Evolutionary conservation across 1,140 invertebrate genomes (phyloP).

Genomic region (Trichoplusia ni): DNA sequence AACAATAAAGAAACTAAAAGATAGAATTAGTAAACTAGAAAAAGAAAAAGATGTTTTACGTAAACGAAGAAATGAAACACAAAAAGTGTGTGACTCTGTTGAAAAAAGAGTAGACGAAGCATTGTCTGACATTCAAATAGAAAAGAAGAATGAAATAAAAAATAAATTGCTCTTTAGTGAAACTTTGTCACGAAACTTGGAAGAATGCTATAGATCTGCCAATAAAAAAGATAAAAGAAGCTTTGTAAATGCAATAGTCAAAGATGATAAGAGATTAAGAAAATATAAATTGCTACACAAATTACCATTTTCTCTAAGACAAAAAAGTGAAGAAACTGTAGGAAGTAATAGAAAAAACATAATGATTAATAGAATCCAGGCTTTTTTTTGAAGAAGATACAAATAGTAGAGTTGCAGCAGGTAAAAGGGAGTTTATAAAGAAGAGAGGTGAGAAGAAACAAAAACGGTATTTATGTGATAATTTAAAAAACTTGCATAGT

Average conservation of each 20-base stretch:
- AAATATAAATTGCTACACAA: too few species aligned
- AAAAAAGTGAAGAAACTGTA: neutral
- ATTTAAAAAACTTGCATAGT: too few species aligned
- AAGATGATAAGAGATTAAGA: slow-evolving; percentile 2
- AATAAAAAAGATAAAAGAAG: slow-evolving; percentile 18
- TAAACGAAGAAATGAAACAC: too few species aligned
- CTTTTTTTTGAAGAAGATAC: slow-evolving; percentile 32
- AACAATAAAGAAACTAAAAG: slow-evolving; percentile 5
- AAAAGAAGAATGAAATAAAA: slow-evolving; percentile 11
- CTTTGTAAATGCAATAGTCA: slow-evolving; percentile 2
- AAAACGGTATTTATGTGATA: too few species aligned
- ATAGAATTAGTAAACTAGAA: slow-evolving; percentile 15
- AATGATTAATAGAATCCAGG: slow-evolving; percentile 12
- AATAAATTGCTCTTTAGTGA: slow-evolving; percentile 25
- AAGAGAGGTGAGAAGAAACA: slow-evolving; percentile 2
- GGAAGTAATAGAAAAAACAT: slow-evolving; percentile 13
- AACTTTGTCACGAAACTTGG: slow-evolving; percentile 3
- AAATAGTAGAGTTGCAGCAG: slow-evolving; percentile 12
- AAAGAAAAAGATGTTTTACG: slow-evolving; percentile 23
- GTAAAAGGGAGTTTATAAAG: slow-evolving; percentile 28
- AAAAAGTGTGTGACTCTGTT: slow-evolving; percentile 20
- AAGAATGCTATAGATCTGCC: slow-evolving; percentile 1
- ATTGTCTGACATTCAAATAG: neutral
- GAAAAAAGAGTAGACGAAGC: slow-evolving; percentile 20
- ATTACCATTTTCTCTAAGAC: neutral